Evolutionary conservation across 2,113 vertebrate species (phyloP).

Genomic region (Dolichotis patagonum): DNA sequence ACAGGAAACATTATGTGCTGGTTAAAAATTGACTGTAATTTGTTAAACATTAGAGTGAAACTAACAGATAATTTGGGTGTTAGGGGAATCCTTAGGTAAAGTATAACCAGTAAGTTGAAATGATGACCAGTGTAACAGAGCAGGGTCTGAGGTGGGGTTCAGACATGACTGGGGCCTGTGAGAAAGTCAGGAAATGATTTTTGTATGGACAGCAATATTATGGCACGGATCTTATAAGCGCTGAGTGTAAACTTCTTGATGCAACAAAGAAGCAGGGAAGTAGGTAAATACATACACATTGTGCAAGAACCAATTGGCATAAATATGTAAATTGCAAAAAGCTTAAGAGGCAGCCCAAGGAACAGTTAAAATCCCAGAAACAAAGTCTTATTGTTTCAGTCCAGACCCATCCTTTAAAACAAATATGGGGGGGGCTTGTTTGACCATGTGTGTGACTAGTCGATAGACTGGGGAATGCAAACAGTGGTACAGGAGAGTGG

Average conservation of each 20-base stretch:
- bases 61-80: background rate
- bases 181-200: background rate
- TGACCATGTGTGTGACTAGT: background rate
- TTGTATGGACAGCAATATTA: background rate
- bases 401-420: background rate
- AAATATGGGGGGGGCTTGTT: background rate
- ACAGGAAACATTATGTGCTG: background rate
- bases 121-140: background rate
- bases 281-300: background rate
- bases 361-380: slow-evolving; percentile 22
- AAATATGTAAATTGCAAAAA: background rate
- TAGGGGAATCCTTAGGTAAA: slow-evolving; percentile 2
- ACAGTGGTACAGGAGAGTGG: background rate
- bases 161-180: background rate
- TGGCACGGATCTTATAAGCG: background rate
- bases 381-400: background rate
- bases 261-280: background rate
- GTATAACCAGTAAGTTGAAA: background rate
- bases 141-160: background rate
- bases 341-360: background rate
- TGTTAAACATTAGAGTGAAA: slow-evolving; percentile 56
- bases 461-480: too few species aligned
- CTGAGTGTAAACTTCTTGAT: background rate
- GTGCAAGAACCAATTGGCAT: background rate
- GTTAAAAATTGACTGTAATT: slow-evolving; percentile 58